Evolutionary conservation across 2,888 invertebrate genomes (phyloP), one percentile per base, ranked within the genome.

Genomic region (Epinotia demarniana): DNA sequence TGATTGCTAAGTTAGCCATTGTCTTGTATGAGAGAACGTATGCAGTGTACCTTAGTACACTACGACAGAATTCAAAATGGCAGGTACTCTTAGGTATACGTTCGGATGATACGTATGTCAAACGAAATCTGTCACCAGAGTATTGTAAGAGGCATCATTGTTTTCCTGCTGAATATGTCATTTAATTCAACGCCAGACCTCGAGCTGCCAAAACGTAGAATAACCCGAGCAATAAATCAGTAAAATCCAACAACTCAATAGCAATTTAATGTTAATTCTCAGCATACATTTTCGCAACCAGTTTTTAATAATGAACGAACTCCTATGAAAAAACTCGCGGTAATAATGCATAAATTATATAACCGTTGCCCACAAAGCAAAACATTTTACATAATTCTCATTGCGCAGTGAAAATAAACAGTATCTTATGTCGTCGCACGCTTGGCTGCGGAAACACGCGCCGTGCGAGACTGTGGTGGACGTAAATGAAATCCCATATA

Each of bases 331-430:
- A 69, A 69, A 58, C 23, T 19, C 46, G 13, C 58, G 58, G 58
- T 69, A 43, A 69, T 69, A 69, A 69, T 60, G 69, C 69, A 69
- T 60, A 69, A 69, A 58, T 69, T 69, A 60, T 69, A 69, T 69
- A 69, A 69, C 46, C 16, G 23, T 23, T 69, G 69, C 69, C 58
- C 43, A 69, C 69, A 23, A 60, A 69, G 58, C 69, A 69, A 69
- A 69, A 69, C 69, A 60, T 69, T 69, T 69, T 69, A 69, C 69
- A 69, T 69, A 69, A 69, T 69, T 69, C 46, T 13, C 58, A 8
- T n/a, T 60, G 23, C 27, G 23, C 58, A 69, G 69, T 69, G 12
- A 27, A 60, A 69, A 43, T 69, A 60, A 19, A 60, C 69, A 69
- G 69, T 69, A 60, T 69, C 46, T 39, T 33, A 55, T 9, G 1